Conservation (phyloP, 1,140 invertebrate species). For the Pararge aegeria region DNA sequence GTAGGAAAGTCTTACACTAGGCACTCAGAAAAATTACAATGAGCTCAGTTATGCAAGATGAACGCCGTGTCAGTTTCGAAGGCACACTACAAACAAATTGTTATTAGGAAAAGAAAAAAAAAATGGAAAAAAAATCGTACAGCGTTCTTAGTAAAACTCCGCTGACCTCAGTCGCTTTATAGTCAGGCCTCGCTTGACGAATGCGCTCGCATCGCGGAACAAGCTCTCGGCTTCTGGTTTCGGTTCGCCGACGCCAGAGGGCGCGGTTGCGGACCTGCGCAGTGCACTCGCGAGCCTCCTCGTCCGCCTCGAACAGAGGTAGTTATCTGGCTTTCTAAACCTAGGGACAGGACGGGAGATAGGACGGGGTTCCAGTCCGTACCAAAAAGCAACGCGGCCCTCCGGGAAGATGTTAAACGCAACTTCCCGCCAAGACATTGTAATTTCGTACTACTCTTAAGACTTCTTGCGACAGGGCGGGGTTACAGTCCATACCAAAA, state of each 20-base stretch:
- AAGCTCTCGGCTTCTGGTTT: conserved; percentile 61
- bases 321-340: conserved; percentile 79
- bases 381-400: neutral
- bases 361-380: conserved; percentile 42
- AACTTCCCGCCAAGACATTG: neutral
- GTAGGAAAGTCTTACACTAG: too few relatives aligned
- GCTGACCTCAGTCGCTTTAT: conserved; percentile 79
- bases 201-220: conserved; percentile 72
- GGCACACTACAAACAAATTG: conserved; percentile 66
- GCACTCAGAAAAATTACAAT: neutral
- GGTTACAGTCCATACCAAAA: conserved; percentile 30
- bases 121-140: conserved; percentile 57
- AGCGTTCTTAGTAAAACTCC: conserved; percentile 58
- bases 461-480: conserved; percentile 45
- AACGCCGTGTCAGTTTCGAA: conserved; percentile 64
- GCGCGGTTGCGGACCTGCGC: conserved; percentile 69
- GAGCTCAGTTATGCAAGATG: conserved; percentile 26
- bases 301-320: conserved; percentile 61
- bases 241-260: conserved; percentile 54
- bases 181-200: conserved; percentile 74
- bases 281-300: conserved; percentile 58
- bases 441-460: too few relatives aligned
- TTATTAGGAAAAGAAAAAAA: conserved; percentile 40
- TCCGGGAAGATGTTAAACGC: neutral
- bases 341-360: conserved; percentile 56